Percentiles rank a stretch among this genome's conserved stretches.
phyloP scores from a whole-genome alignment of 2,888 invertebrate species.

The Microplitis deprimator region DNA sequence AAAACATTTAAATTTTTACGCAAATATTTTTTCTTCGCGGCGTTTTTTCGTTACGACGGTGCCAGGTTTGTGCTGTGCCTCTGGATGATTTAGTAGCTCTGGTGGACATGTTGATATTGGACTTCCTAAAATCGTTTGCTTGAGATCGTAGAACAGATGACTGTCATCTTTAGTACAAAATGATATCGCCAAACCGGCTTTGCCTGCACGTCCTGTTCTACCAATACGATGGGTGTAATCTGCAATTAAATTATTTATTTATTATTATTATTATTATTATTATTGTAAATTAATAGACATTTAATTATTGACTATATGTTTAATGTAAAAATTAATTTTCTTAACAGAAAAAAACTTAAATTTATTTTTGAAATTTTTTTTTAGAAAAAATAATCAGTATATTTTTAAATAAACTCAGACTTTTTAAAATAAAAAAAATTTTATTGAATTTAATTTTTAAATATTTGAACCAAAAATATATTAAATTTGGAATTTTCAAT shows the following conservation, averaged over 20 bases:
- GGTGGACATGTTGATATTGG: constrained; percentile 96
- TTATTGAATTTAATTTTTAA: too few species aligned
- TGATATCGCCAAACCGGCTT: constrained; percentile 95
- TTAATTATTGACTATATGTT: too few species aligned
- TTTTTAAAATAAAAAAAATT: too few species aligned
- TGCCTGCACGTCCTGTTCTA: constrained; percentile 98
- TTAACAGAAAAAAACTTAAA: too few species aligned
- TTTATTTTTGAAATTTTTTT: too few species aligned
- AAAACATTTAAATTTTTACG: constrained; percentile 72
- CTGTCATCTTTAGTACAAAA: constrained; percentile 99
- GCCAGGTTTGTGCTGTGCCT: constrained; percentile 98
- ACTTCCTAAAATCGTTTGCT: constrained; percentile 89
- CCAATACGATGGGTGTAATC: constrained; percentile 99
- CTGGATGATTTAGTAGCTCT: constrained; percentile 97
- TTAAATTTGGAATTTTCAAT: too few species aligned
- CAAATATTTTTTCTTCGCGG: constrained; percentile 95
- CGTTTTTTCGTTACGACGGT: constrained; percentile 94
- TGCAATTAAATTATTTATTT: constrained; percentile 59
- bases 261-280: neutral
- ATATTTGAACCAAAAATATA: too few species aligned
- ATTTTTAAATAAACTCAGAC: too few species aligned
- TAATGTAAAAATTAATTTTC: too few species aligned
- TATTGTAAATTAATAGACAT: too few species aligned
- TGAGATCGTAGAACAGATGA: constrained; percentile 95
- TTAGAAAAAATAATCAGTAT: too few species aligned